Evolutionary conservation across 1,140 invertebrate genomes (phyloP), one percentile per base, ranked within the genome.

Genomic region (Musca domestica): DNA sequence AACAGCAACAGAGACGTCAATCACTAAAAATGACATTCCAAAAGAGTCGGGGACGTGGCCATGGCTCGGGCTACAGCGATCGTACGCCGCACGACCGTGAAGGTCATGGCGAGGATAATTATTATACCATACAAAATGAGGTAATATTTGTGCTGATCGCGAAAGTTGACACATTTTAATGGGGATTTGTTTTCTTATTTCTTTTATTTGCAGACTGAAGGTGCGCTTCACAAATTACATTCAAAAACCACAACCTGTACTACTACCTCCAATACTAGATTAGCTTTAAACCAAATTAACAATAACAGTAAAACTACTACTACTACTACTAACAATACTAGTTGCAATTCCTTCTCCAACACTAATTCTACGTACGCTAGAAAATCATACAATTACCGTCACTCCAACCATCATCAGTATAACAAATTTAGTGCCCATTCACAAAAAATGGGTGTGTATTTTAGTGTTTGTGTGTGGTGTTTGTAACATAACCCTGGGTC

Each of bases 11-110:
- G 58, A 58, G 58, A 58, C 52, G 89, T 49, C 90, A 88, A 68
- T 88, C 89, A 0, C 78, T 92, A 54, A 92, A 92, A 75, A 91
- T 92, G 89, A 91, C 91, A 54, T 87, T 92, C 76, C 91, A 92
- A 76, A 91, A 92, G 75, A 88, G 88, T 66, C 88, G 89, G 67
- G 83, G 84, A 2, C 83, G 88, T 14, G 85, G 85, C 6, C 85
- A 85, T 64, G 83, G 83, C 9, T 80, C 82, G 9, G 83, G 83
- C 15, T 86, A 87, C 71, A 75, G 75, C 1, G 83, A 83, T 66
- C 83, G 83, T 64, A 82, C 84, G 27, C 74, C 83, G 7, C 74
- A 83, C 7, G 78, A 78, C 67, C 84, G 83, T 19, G 84, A 76
- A 71, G 85, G 80, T 12, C 85, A 87, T 49, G 87, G 86, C 27